These are phyloP conservation scores for Melierax canorus DNA, from an alignment of 2,113 vertebrate genomes.

Conservation along the genomic window DNA sequence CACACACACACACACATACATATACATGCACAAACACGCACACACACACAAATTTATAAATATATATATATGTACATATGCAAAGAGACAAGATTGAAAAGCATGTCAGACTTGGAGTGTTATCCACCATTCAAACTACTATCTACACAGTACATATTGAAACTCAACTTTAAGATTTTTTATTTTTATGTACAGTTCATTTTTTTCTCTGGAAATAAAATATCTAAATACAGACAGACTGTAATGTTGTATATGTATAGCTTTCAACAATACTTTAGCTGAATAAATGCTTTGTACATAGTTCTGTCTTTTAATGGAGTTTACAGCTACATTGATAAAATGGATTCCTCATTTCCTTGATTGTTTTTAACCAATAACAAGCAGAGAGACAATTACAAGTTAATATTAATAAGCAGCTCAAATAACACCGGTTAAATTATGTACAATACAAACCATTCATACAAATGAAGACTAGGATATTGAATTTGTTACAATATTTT, in stretches of 20 bases:
- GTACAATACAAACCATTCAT: conserved; percentile 99
- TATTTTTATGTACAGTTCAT: conserved; percentile 91
- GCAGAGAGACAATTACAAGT: conserved; percentile 90
- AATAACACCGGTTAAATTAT: conserved; percentile 91
- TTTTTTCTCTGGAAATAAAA: conserved; percentile 87
- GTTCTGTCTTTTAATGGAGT: conserved; percentile 86
- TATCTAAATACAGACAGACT: conserved; percentile 88
- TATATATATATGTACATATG: not conserved
- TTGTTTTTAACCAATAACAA: conserved; percentile 90
- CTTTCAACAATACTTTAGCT: conserved; percentile 83
- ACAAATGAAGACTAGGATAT: conserved; percentile 98
- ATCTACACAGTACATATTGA: conserved; percentile 76
- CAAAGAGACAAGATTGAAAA: conserved; percentile 28
- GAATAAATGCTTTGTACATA: conserved; percentile 95
- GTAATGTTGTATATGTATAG: conserved; percentile 90
- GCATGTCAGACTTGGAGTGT: not conserved
- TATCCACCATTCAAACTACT: conserved; percentile 63
- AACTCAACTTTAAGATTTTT: conserved; percentile 87
- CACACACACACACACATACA: not conserved
- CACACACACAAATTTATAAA: not conserved
- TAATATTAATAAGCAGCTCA: conserved; percentile 95
- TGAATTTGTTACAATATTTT: conserved; percentile 94
- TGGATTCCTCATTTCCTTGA: conserved; percentile 82
- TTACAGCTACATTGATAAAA: conserved; percentile 94
- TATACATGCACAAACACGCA: not conserved